phyloP scores from a whole-genome alignment of 1,140 invertebrate species.

The Pseudomyrmex flavicornis region DNA sequence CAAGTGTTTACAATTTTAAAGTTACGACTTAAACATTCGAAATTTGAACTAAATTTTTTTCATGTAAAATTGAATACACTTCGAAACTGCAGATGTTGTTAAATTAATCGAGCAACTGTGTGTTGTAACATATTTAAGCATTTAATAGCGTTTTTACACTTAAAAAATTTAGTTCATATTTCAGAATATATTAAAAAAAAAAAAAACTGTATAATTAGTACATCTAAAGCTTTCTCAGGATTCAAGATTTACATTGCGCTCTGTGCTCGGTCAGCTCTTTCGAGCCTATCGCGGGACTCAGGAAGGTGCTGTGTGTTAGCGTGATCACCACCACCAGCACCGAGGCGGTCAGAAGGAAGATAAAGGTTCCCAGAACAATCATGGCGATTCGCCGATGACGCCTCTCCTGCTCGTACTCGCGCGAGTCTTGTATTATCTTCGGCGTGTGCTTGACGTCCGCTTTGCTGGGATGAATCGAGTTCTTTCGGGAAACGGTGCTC shows the following conservation, averaged over 20 bases:
- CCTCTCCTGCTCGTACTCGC: constrained; percentile 85
- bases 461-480: constrained; percentile 82
- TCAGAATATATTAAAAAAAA: too few species aligned
- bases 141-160: background rate
- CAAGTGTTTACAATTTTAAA: too few species aligned
- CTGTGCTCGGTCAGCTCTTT: constrained; percentile 79
- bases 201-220: constrained; percentile 1
- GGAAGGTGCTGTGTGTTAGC: constrained; percentile 87
- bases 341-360: constrained; percentile 88
- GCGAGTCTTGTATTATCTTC: constrained; percentile 50
- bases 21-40: too few species aligned
- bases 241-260: constrained; percentile 75
- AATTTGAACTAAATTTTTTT: too few species aligned
- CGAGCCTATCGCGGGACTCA: constrained; percentile 81
- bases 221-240: background rate
- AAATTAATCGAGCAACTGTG: too few species aligned
- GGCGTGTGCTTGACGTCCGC: constrained; percentile 81
- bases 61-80: too few species aligned
- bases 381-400: constrained; percentile 88
- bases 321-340: constrained; percentile 90
- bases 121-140: too few species aligned
- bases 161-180: background rate
- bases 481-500: constrained; percentile 73
- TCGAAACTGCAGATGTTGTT: too few species aligned
- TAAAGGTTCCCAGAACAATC: constrained; percentile 88